Conservation (phyloP, 2,888 invertebrate genomes). For the Gymnosoma rotundatum region DNA sequence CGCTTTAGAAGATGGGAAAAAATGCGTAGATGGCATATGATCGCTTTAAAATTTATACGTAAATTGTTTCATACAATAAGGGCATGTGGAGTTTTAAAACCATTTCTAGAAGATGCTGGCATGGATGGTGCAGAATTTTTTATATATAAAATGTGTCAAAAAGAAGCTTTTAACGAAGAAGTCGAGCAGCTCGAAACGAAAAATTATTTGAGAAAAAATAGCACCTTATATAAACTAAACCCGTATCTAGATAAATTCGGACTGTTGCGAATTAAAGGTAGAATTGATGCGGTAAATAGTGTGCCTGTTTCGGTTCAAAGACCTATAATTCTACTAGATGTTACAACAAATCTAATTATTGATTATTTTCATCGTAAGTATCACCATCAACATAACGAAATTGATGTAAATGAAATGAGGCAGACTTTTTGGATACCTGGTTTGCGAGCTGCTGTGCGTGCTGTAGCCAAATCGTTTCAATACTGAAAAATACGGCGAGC, state of each 20-base stretch:
- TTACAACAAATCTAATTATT: no score
- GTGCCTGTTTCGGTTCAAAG: no score
- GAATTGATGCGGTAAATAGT: no score
- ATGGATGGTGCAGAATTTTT: neutral
- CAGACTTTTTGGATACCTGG: no score
- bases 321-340: no score
- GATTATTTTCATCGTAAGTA: no score
- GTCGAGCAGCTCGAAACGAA: neutral
- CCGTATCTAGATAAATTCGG: no score
- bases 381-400: no score
- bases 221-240: neutral
- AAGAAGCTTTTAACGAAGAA: constrained; percentile 36
- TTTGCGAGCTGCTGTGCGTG: neutral
- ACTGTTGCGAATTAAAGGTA: no score
- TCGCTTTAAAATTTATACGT: neutral
- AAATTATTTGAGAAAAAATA: neutral
- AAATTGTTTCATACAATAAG: neutral
- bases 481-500: no score
- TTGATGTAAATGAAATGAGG: no score
- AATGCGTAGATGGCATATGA: constrained; percentile 8
- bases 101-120: neutral
- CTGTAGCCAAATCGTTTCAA: no score
- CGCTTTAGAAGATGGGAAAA: constrained; percentile 47
- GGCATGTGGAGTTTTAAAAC: neutral
- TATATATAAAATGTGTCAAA: constrained; percentile 8